Evolutionary conservation across 2,113 vertebrate species (phyloP).

Genomic region (Oncorhynchus gorbuscha): DNA sequence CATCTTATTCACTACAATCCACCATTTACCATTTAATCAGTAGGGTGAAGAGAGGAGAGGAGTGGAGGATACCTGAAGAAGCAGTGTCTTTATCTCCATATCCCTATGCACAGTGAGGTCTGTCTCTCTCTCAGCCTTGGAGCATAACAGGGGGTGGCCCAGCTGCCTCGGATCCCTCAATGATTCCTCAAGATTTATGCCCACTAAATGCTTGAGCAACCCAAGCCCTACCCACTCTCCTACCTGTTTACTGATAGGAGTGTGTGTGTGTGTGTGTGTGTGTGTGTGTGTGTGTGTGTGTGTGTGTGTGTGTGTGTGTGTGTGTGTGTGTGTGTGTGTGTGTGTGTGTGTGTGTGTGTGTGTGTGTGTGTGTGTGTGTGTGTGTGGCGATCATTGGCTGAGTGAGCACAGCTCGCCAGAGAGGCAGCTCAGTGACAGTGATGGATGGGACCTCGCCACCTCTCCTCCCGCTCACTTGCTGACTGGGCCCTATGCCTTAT

Average conservation of each 20-base stretch:
- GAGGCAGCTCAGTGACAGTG: constrained; percentile 76
- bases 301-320: background rate
- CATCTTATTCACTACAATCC: too few species aligned
- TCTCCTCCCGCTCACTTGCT: constrained; percentile 82
- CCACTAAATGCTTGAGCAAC: constrained; percentile 54
- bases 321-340: background rate
- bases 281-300: background rate
- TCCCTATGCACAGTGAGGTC: background rate
- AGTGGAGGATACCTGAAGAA: constrained; percentile 14
- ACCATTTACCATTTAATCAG: background rate
- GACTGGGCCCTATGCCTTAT: constrained; percentile 89
- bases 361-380: constrained; percentile 3
- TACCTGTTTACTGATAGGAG: constrained; percentile 74
- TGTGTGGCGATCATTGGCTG: constrained; percentile 68
- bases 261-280: background rate
- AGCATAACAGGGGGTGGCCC: constrained; percentile 13
- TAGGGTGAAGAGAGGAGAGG: background rate
- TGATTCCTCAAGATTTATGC: constrained; percentile 60
- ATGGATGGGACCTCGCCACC: constrained; percentile 84
- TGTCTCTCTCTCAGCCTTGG: background rate
- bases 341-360: background rate
- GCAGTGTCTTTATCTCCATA: constrained; percentile 19
- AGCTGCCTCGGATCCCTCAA: constrained; percentile 39
- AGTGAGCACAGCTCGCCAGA: constrained; percentile 73
- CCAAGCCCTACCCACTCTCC: constrained; percentile 25